Evolutionary conservation across 1,140 invertebrate genomes (phyloP).

Genomic region (Anastrepha obliqua): DNA sequence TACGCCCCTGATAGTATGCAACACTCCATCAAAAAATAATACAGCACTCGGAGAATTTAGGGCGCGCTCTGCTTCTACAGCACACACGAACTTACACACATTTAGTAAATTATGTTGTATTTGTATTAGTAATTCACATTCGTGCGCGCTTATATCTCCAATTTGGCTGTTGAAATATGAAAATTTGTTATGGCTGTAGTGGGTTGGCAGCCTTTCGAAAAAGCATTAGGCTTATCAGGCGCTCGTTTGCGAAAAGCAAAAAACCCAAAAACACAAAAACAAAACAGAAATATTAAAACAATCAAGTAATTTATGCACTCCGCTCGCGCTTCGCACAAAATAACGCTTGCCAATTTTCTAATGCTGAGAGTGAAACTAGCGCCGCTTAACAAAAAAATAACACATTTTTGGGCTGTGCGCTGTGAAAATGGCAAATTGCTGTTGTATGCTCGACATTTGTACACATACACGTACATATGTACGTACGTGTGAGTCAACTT

Average conservation of each 20-base stretch:
- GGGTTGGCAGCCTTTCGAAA: neutral
- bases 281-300: neutral
- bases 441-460: neutral
- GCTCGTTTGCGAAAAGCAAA: neutral
- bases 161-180: neutral
- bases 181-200: neutral
- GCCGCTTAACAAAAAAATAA: neutral
- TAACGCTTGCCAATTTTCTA: neutral
- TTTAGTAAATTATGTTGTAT: neutral
- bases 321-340: neutral
- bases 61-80: neutral
- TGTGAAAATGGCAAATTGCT: neutral
- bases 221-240: slow-evolving; percentile 7
- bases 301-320: slow-evolving; percentile 7
- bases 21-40: neutral
- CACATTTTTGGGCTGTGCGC: neutral
- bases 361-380: neutral
- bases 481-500: neutral
- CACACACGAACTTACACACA: neutral
- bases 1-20: neutral
- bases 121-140: neutral
- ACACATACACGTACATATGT: neutral
- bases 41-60: neutral
- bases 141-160: neutral
- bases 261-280: too few relatives aligned